Base-by-base conservation (phyloP, 2,888 invertebrate species). In the Entomobrya proxima region DNA sequence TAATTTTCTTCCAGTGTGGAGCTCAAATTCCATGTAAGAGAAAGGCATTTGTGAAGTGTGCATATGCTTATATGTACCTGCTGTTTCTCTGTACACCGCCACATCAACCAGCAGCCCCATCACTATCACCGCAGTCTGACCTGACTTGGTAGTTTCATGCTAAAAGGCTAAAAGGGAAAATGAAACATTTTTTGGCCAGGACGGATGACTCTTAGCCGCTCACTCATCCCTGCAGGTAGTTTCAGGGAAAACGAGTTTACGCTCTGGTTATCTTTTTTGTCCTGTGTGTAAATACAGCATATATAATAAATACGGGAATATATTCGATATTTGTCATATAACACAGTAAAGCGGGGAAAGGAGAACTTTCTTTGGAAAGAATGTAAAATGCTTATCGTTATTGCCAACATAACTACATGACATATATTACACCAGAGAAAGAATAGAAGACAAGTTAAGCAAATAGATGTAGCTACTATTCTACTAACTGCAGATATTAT, bases 251-350 rank as follows among this genome's bases (percentile, higher is more conserved):
- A 32, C 61, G 64, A 32, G 24, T 64, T 83, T 83, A 64, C 83
- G 83, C 76, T 83, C 83, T 83, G 83, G 47, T 83, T 84, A 67
- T 55, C 77, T 52, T 55, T 80, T 75, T 44, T 77, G 24, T 47
- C 58, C 15, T 6, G 37, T 61, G 24, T 77, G 24, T 67, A 67
- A 67, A 67, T 67, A 67, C 24, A 58, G 13, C 24, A 58, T 58
- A 58, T 27, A n/a, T n/a, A n/a, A n/a, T n/a, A 52, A 32, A 61
- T 61, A 24, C 27, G 13, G 27, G 47, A 47, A 52, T 4, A 3
- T 21, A n/a, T n/a, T n/a, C n/a, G n/a, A n/a, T 18, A 18, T 11
- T 55, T 35, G 55, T 35, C 69, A 30, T 30, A 47, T 52, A 21
- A 30, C 24, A 35, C 24, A 37, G 55, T n/a, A 2, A 55, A 55